A percentile compares a stretch with the other conserved stretches of the same genome.
These are phyloP conservation scores for Cheumatopsyche charites DNA, from an alignment of 1,140 invertebrate genomes.

Conservation along the genomic window DNA sequence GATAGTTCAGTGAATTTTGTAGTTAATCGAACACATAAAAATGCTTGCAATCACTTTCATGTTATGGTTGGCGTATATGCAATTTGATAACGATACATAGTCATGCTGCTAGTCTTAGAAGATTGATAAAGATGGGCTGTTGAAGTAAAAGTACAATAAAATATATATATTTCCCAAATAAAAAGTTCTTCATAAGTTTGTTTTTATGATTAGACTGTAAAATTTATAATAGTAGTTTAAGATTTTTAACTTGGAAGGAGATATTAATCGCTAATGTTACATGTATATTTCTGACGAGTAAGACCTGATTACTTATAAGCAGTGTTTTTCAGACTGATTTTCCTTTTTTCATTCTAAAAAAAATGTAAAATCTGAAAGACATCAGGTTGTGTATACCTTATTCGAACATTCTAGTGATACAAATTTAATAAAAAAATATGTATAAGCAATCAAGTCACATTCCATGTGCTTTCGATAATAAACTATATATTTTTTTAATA, in stretches of 20 bases:
- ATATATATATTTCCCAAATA: conserved; percentile 1
- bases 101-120: conserved; percentile 21
- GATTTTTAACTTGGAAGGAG: conserved; percentile 14
- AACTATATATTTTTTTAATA: conserved; percentile 14
- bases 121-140: conserved; percentile 3
- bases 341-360: conserved; percentile 7
- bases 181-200: conserved; percentile 1
- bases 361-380: neutral
- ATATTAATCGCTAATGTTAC: neutral
- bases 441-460: conserved; percentile 26
- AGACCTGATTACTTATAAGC: conserved; percentile 28
- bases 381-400: too few relatives aligned
- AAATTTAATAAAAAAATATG: neutral
- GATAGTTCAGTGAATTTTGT: too few relatives aligned
- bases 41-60: too few relatives aligned
- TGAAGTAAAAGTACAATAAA: conserved; percentile 23
- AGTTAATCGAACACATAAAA: too few relatives aligned
- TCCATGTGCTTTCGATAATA: conserved; percentile 15
- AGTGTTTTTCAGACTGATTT: conserved; percentile 22
- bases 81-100: neutral
- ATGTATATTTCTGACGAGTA: conserved; percentile 14
- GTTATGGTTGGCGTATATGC: too few relatives aligned
- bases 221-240: neutral
- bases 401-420: too few relatives aligned
- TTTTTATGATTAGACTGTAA: conserved; percentile 14